These are phyloP conservation scores for Drosophila tropicalis DNA, from an alignment of 1,140 invertebrate species.

Conservation along the genomic window DNA sequence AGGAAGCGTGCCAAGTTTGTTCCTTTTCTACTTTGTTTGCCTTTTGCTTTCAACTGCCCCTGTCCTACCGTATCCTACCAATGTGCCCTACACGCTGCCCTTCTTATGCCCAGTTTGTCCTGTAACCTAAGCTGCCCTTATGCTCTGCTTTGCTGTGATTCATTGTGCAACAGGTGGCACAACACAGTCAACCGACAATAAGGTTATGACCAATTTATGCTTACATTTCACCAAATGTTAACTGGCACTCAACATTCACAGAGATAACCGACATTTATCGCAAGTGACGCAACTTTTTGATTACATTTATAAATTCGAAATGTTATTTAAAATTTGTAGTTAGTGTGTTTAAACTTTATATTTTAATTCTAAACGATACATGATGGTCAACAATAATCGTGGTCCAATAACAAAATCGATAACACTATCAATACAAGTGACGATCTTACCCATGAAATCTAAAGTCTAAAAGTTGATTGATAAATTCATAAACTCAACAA, in stretches of 20 bases:
- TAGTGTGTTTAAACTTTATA: too few relatives aligned
- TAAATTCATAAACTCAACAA: too few relatives aligned
- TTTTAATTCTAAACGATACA: too few relatives aligned
- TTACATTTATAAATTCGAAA: too few relatives aligned
- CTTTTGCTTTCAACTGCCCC: neutral
- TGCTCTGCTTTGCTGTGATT: conserved; percentile 4
- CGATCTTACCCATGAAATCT: too few relatives aligned
- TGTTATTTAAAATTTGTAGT: too few relatives aligned
- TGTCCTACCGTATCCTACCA: too few relatives aligned
- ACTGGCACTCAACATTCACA: neutral
- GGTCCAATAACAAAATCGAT: too few relatives aligned
- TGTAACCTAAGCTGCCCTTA: conserved; percentile 3
- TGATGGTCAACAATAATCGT: too few relatives aligned
- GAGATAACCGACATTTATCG: neutral
- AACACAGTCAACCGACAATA: conserved; percentile 22
- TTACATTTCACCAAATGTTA: conserved; percentile 7
- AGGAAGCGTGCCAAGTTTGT: conserved; percentile 12
- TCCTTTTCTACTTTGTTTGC: conserved; percentile 18
- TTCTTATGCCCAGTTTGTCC: neutral
- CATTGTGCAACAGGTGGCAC: conserved; percentile 60
- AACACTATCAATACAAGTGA: too few relatives aligned
- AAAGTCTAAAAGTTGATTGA: too few relatives aligned
- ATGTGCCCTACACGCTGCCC: neutral
- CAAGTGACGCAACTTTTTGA: neutral
- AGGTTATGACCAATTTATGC: conserved; percentile 59